These are phyloP conservation scores for Brachyhypopomus gauderio DNA, from an alignment of 2,113 vertebrate species.

Conservation along the genomic window DNA sequence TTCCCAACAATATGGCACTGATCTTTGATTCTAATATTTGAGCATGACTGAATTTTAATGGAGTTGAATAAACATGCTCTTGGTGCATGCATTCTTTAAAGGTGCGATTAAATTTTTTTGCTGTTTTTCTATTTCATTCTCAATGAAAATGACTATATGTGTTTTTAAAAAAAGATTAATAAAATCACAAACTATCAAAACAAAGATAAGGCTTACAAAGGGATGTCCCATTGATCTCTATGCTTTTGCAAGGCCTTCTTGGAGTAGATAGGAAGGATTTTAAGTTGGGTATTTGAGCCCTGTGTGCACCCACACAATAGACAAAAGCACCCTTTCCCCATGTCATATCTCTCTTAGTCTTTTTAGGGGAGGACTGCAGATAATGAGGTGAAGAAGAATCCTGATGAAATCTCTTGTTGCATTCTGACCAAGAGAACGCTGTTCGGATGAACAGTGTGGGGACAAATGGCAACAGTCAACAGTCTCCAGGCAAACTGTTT, in stretches of 20 bases:
- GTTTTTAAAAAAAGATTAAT: slow-evolving; percentile 11
- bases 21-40: slow-evolving; percentile 40
- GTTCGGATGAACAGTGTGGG: background rate
- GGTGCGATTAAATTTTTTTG: slow-evolving; percentile 40
- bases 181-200: slow-evolving; percentile 39
- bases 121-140: slow-evolving; percentile 40
- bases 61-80: slow-evolving; percentile 30
- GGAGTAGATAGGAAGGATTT: slow-evolving; percentile 15
- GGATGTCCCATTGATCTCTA: slow-evolving; percentile 8
- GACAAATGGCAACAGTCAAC: background rate
- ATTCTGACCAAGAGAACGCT: slow-evolving; percentile 11
- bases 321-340: slow-evolving; percentile 40
- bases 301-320: slow-evolving; percentile 34
- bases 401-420: background rate
- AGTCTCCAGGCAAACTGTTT: slow-evolving; percentile 21
- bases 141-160: slow-evolving; percentile 31
- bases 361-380: slow-evolving; percentile 28
- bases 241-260: slow-evolving; percentile 45
- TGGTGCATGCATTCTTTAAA: slow-evolving; percentile 41
- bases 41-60: slow-evolving; percentile 12
- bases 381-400: slow-evolving; percentile 26
- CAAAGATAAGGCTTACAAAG: slow-evolving; percentile 50
- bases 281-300: slow-evolving; percentile 39
- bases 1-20: slow-evolving; percentile 49
- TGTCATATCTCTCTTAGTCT: slow-evolving; percentile 29